Evolutionary conservation across 1,140 invertebrate species (phyloP).

Genomic region (Magallana angulata): DNA sequence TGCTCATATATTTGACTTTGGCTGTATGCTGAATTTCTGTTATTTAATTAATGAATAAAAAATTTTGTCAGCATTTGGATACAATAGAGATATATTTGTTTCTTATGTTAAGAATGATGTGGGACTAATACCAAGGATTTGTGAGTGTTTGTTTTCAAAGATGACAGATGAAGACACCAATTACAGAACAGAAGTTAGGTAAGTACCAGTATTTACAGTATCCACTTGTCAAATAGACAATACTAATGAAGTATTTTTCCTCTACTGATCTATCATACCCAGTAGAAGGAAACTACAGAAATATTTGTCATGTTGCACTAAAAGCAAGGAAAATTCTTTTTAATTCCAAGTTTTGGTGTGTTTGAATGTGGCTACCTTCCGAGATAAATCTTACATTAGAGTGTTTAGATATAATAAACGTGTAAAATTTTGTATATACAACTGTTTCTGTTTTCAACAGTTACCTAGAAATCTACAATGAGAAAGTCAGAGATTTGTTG

Average conservation of each 20-base stretch:
- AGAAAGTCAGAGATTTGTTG: conserved; percentile 78
- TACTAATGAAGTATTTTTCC: neutral
- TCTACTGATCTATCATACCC: neutral
- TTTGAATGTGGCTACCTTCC: no score
- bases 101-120: neutral
- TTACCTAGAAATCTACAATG: conserved; percentile 79
- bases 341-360: no score
- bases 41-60: no score
- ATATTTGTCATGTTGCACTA: neutral
- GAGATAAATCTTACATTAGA: no score
- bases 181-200: conserved; percentile 79
- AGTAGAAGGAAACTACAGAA: neutral
- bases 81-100: no score
- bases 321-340: neutral
- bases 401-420: no score
- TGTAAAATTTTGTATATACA: no score
- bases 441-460: conserved; percentile 56
- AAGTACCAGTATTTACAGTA: neutral
- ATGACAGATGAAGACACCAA: conserved; percentile 89
- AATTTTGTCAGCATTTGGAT: no score
- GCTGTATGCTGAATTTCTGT: no score
- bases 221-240: neutral
- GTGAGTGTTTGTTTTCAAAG: conserved; percentile 77
- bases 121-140: conserved; percentile 91
- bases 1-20: no score